Evolutionary conservation across 2,888 invertebrate genomes (phyloP), one percentile per base, ranked within the genome.

Genomic region (Andrena flavipes): DNA sequence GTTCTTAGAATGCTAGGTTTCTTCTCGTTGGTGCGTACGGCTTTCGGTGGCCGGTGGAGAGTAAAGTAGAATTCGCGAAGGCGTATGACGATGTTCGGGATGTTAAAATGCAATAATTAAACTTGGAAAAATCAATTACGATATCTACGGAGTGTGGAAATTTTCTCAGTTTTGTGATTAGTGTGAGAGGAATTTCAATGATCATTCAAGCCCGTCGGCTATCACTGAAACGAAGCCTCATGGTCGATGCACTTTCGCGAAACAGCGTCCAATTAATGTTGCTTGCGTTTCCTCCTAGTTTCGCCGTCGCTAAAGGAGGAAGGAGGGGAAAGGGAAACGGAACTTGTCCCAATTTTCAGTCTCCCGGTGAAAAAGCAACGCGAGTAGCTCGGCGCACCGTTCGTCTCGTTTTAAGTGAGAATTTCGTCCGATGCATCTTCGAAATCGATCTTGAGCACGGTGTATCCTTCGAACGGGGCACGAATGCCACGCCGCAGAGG

Each of bases 361-460:
- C 65, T 30, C 5, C 74, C 16, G 13, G 33, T 26, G 29, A 7
- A 54, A 30, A 7, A 16, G 4, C 13, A 49, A 71, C 10, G 23
- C 16, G 71, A 16, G 30, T 3, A 4, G 30, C 10, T 20, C 10
- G 42, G 42, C 13, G 30, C 23, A 7, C 64, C 33, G 30, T 56
- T 3, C 42, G 2, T 29, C 33, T 26, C 63, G 30, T 64, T 72
- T 42, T 10, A 16, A n/a, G 16, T 48, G 23, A 72, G 42, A 70
- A 70, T 73, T 35, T 65, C 65, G 48, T 7, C 23, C 8, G 62
- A 10, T 23, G 72, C 26, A 54, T 56, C 64, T 63, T 49, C 59
- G 79, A 35, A 23, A 78, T 78, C 56, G 79, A 80, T 80, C 79
- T 70, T 70, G 42, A 70, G 23, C 79, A 60, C 26, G 59, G 35